Conservation (phyloP, 92 coral and sea anemone species). For the Desmophyllum pertusum region DNA sequence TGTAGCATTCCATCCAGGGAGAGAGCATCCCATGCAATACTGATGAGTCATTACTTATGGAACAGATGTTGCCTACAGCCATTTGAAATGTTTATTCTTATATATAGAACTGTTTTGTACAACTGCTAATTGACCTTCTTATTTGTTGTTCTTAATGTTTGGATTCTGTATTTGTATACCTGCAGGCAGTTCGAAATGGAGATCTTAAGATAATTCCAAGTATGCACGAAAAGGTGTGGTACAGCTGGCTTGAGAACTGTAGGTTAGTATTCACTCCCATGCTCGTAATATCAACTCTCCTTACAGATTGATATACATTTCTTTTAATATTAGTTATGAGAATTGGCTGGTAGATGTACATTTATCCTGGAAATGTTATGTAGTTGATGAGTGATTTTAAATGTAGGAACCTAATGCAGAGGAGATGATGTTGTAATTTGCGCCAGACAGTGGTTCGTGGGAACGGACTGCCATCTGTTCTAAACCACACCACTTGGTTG, state of each 20-base stretch:
- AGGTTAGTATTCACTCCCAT: conserved; percentile 55
- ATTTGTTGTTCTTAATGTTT: too few relatives aligned
- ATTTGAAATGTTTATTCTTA: too few relatives aligned
- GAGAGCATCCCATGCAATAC: too few relatives aligned
- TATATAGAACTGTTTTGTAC: not conserved
- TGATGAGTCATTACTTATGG: too few relatives aligned
- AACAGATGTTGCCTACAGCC: too few relatives aligned
- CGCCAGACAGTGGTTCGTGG: conserved; percentile 48
- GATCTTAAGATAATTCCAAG: conserved; percentile 89
- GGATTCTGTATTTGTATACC: not conserved
- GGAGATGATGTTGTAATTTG: conserved; percentile 51
- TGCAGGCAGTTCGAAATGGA: conserved; percentile 92
- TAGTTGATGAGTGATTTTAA: not conserved
- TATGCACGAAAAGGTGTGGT: conserved; percentile 94
- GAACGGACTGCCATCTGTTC: conserved; percentile 55
- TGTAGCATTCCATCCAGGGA: too few relatives aligned
- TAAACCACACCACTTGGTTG: conserved; percentile 42
- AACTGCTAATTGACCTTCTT: not conserved
- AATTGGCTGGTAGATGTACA: not conserved
- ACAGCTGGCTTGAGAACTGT: conserved; percentile 92
- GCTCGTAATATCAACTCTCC: not conserved
- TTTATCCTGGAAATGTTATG: too few relatives aligned
- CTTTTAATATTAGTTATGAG: not conserved
- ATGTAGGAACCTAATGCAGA: not conserved
- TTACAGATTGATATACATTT: not conserved